Evolutionary conservation across 1,140 invertebrate genomes (phyloP).

Genomic region (Caligus rogercresseyi): DNA sequence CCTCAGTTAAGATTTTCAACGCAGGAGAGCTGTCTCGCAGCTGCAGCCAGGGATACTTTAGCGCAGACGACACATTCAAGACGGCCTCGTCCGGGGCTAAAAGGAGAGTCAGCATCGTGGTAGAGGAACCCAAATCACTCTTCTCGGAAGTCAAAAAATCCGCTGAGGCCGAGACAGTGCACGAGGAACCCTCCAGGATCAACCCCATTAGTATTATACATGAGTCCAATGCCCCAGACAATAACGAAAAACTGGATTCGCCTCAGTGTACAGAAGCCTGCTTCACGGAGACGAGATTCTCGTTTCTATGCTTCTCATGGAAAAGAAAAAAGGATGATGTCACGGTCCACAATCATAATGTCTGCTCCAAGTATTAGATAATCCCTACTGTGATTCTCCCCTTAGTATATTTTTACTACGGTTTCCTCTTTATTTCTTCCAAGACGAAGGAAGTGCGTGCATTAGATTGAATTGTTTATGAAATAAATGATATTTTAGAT

Average conservation of each 20-base stretch:
- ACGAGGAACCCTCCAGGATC: not conserved
- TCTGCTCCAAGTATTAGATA: slow-evolving; percentile 2
- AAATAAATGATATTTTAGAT: too few species aligned
- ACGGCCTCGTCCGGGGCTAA: not conserved
- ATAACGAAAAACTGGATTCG: not conserved
- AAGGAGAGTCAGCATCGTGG: not conserved
- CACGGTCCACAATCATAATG: slow-evolving; percentile 3
- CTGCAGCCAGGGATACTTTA: slow-evolving; percentile 10
- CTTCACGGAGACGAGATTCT: not conserved
- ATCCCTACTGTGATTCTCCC: not conserved
- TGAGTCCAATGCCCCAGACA: not conserved
- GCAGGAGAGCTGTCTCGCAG: not conserved
- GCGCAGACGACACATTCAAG: slow-evolving; percentile 2
- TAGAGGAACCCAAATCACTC: not conserved
- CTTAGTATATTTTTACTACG: too few species aligned
- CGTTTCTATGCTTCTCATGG: slow-evolving; percentile 17
- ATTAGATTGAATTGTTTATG: too few species aligned
- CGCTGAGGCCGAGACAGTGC: not conserved
- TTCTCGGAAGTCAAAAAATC: not conserved
- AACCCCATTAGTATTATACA: not conserved
- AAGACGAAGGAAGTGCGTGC: too few species aligned
- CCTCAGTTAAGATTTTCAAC: not conserved
- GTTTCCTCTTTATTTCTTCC: not conserved
- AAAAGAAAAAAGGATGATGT: slow-evolving; percentile 12
- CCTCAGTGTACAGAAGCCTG: slow-evolving; percentile 3